phyloP scores from a whole-genome alignment of 2,113 vertebrate species.

The Ceratotherium simum region DNA sequence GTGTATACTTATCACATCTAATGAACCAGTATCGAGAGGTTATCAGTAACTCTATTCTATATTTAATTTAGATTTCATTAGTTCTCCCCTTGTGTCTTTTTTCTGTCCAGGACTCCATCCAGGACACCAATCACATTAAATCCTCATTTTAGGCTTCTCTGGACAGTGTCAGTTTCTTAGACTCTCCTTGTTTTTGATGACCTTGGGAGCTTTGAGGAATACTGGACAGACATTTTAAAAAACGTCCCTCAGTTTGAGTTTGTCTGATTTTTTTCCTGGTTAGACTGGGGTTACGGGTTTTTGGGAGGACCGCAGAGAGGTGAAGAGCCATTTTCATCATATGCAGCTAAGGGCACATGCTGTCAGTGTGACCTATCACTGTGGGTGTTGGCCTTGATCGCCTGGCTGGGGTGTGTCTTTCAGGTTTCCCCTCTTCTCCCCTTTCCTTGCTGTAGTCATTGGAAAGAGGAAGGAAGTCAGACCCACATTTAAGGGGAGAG shows the following conservation, averaged over 20 bases:
- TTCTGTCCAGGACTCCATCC: background rate
- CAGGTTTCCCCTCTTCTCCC: background rate
- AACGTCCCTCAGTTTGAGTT: background rate
- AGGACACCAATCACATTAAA: background rate
- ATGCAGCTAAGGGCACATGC: background rate
- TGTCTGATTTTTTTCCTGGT: background rate
- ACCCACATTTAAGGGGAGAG: too few relatives aligned
- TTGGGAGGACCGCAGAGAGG: background rate
- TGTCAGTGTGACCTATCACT: background rate
- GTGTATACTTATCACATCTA: rapidly evolving
- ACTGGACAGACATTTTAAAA: background rate
- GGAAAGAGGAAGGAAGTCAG: background rate
- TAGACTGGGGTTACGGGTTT: background rate
- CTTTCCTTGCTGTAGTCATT: background rate
- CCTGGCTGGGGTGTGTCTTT: background rate
- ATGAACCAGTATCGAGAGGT: rapidly evolving
- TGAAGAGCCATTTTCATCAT: background rate
- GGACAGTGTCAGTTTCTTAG: background rate
- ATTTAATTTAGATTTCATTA: background rate
- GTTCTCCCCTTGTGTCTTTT: background rate
- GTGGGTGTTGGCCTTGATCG: too few relatives aligned
- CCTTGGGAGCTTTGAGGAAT: background rate
- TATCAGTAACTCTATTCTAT: rapidly evolving
- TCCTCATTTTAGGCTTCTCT: background rate
- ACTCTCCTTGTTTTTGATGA: background rate